A percentile compares a stretch with the other conserved stretches of the same genome.
Conservation (phyloP, 2,113 vertebrate genomes). For the Sander lucioperca region DNA sequence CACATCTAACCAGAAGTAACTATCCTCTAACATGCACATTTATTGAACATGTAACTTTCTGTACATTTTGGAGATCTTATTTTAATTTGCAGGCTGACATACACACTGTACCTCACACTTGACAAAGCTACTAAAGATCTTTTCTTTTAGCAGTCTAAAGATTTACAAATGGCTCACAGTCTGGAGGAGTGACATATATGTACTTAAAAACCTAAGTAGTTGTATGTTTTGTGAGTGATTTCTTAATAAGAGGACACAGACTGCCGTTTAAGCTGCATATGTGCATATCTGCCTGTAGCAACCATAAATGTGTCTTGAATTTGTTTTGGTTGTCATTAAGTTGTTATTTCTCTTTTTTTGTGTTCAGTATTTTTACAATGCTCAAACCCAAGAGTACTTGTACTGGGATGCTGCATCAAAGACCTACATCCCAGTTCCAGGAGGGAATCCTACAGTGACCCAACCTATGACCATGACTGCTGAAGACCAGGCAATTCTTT, state of each 20-base stretch:
- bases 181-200: not conserved
- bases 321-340: not conserved
- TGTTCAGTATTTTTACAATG: constrained; percentile 87
- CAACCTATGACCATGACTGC: constrained; percentile 71
- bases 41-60: no score
- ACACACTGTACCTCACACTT: not conserved
- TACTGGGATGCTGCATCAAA: constrained; percentile 85
- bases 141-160: not conserved
- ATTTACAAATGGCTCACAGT: not conserved
- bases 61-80: not conserved
- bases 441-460: constrained; percentile 62
- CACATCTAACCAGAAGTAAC: not conserved
- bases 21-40: not conserved
- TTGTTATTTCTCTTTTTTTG: not conserved
- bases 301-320: not conserved
- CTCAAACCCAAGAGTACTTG: constrained; percentile 86
- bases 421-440: constrained; percentile 84
- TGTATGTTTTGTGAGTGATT: not conserved
- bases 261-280: not conserved
- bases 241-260: not conserved
- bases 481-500: constrained; percentile 78
- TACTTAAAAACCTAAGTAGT: not conserved
- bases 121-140: no score
- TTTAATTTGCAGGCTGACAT: not conserved
- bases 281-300: not conserved